Percentiles rank a stretch among this genome's conserved stretches.
These are phyloP conservation scores for Polydesmus complanatus DNA, from an alignment of 2,888 invertebrate genomes.

Conservation along the genomic window DNA sequence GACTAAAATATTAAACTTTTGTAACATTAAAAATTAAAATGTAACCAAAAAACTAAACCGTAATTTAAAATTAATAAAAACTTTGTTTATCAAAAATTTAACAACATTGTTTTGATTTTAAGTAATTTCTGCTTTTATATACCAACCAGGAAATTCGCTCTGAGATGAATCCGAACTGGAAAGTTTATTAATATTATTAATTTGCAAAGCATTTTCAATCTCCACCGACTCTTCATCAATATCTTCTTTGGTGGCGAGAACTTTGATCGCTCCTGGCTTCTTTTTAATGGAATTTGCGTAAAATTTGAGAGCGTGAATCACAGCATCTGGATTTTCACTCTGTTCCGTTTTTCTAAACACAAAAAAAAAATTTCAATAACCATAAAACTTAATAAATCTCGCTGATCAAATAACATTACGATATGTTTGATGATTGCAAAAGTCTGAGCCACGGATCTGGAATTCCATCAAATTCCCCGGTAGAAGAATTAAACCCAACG, in stretches of 20 bases:
- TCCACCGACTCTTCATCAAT: slow-evolving; percentile 51
- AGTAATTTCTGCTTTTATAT: too few species aligned
- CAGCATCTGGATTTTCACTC: slow-evolving; percentile 75
- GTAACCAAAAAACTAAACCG: too few species aligned
- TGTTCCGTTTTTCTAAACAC: slow-evolving; percentile 54
- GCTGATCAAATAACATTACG: too few species aligned
- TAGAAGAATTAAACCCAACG: slow-evolving; percentile 65
- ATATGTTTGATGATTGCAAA: slow-evolving; percentile 61
- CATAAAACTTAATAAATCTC: neutral
- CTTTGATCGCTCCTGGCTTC: slow-evolving; percentile 57
- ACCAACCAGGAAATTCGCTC: neutral
- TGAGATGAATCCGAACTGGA: neutral
- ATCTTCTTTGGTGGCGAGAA: slow-evolving; percentile 62
- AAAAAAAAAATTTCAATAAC: slow-evolving; percentile 7
- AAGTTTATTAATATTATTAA: neutral
- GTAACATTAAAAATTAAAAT: too few species aligned
- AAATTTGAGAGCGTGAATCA: slow-evolving; percentile 76
- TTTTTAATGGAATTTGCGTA: slow-evolving; percentile 78
- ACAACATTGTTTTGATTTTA: neutral
- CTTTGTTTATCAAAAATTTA: neutral
- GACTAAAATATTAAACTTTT: too few species aligned
- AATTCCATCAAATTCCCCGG: slow-evolving; percentile 71
- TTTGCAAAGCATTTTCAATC: slow-evolving; percentile 1
- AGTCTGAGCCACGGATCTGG: slow-evolving; percentile 68
- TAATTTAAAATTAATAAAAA: neutral